Evolutionary conservation across 2,797 vertebrate species (phyloP), one percentile per base, ranked within the genome.

Genomic region (Cynopterus sphinx): DNA sequence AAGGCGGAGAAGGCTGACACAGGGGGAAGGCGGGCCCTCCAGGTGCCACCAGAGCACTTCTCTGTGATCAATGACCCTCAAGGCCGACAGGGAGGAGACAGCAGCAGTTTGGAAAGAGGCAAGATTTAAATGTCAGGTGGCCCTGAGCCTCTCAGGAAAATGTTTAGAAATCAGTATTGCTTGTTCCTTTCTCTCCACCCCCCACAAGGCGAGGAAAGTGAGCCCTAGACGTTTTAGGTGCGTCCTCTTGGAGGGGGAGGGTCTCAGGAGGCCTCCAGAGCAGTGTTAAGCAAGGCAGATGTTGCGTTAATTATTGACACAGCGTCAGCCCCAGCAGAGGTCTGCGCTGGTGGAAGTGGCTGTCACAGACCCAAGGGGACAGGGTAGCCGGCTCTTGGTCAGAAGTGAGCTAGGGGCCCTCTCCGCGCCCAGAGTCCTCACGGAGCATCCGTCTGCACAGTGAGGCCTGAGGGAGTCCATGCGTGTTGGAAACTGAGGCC

Each of bases 291-390:
- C 55, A 4, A 71, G 84, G 94, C 97, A 96, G 91, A 95, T 90
- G 94, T 97, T 92, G 77, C 94, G 90, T 91, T 93, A 96, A 95
- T 95, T 94, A 95, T 96, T 97, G 78, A 95, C 95, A 90, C 87
- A 87, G 95, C 33, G 28, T 94, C 92, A 77, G 96, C 97, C 21
- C 53, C 71, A 31, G 85, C 96, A 51, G 89, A 94, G 97, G 94
- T 95, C 97, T 90, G 96, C 71, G 74, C 92, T 82, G 89, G 12
- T 77, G 83, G 41, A 94, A 97, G 96, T 82, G 97, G 96, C 97
- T 96, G 94, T 97, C 84, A 1, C 63, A 96, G 95, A 91, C 95
- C 96, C 73, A 15, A 13, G 28, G 59, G 92, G 96, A 81, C 19
- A 16, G 96, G 61, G 86, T 55, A 86, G 63, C 63, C 7, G 1